Conservation (phyloP, 2,113 vertebrate species). For the Thryonomys swinderianus region DNA sequence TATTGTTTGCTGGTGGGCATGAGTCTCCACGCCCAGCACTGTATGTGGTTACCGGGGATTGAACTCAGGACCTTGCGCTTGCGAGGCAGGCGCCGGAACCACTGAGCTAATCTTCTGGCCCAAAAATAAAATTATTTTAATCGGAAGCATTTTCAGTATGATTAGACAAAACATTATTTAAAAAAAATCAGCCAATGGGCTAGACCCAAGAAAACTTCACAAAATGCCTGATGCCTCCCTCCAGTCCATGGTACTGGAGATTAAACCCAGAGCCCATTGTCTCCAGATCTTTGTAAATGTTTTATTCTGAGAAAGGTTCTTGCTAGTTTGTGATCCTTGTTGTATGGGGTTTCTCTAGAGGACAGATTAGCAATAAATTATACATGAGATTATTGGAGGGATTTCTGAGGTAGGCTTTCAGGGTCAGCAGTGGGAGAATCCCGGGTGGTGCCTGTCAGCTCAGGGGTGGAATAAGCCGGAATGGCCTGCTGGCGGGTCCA, state of each 20-base stretch:
- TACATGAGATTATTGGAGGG: neutral
- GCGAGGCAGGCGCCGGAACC: too few species aligned
- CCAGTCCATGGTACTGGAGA: neutral
- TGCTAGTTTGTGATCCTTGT: neutral
- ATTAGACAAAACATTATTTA: conserved; percentile 35
- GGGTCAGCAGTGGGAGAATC: neutral
- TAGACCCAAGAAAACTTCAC: conserved; percentile 22
- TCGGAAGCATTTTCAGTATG: conserved; percentile 12
- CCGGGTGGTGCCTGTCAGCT: neutral
- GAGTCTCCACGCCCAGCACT: too few species aligned
- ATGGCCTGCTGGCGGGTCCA: neutral
- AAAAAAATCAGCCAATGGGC: conserved; percentile 47
- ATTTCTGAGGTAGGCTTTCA: neutral
- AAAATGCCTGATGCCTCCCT: neutral
- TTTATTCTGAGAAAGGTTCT: neutral
- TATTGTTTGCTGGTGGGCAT: too few species aligned
- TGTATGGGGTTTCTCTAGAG: neutral
- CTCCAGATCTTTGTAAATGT: neutral
- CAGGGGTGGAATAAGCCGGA: neutral
- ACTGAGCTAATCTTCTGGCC: too few species aligned
- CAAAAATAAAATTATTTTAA: conserved; percentile 35
- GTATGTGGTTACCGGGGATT: too few species aligned
- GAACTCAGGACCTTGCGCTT: too few species aligned
- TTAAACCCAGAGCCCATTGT: neutral
- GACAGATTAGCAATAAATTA: neutral